Evolutionary conservation across 2,797 vertebrate genomes (phyloP), one percentile per base, ranked within the genome.

Genomic region (Eidolon dupreanum): DNA sequence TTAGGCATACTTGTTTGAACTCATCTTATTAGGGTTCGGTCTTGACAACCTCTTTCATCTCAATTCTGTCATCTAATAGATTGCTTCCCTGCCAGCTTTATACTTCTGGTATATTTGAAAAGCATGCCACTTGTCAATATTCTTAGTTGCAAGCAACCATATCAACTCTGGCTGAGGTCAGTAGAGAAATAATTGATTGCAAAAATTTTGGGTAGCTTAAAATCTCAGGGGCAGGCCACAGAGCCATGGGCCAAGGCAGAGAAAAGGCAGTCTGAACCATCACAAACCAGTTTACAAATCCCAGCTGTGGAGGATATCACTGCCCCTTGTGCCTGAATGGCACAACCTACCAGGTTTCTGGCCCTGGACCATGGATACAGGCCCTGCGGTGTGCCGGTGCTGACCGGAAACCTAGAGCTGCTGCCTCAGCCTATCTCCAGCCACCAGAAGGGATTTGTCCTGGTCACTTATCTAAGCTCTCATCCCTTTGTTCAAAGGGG

Each of bases 331-430:
- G 17, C 75, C 75, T 73, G 12, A 17, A 26, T 0, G 16, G 36
- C 26, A n/a, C 13, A 26, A 65, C 59, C 5, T 15, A 6, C 31
- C 65, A 2, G 17, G 63, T 33, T 5, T 38, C 61, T 83, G 57
- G 20, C 3, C 70, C 20, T 74, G 36, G 19, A 24, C 12, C 1
- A 0, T 1, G 7, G 46, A 36, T 10, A 2, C 31, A 49, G 86
- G 31, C 12, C 49, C 36, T 26, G 1, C 0, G 0, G 5, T 24
- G 9, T 68, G 22, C n/a, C 28, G 19, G 6, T 1, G 19, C 43
- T 43, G 38, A 33, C 16, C 5, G 0, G 70, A 82, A 55, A 31
- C 26, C 4, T 19, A 7, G 79, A 88, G 53, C 63, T 65, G 28
- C 13, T 59, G 6, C 2, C 1, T 26, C 16, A 20, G 22, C 59